These are phyloP conservation scores for Clarias macrocephalus DNA, from an alignment of 2,113 vertebrate genomes.

Conservation along the genomic window DNA sequence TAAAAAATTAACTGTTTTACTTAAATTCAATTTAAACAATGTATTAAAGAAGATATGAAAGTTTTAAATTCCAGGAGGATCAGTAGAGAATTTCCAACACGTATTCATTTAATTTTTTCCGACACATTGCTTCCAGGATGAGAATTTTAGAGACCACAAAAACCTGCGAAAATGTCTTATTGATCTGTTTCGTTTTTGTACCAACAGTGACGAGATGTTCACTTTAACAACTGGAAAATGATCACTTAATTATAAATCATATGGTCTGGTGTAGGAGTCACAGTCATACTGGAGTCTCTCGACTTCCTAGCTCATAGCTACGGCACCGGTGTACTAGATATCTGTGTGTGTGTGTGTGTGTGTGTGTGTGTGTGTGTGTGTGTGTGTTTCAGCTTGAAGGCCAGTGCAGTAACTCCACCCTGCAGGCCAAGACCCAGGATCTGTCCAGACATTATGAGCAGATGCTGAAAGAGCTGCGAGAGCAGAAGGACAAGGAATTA, in stretches of 20 bases:
- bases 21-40: no score
- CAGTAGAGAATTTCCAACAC: no score
- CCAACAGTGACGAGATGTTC: neutral
- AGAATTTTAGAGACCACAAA: no score
- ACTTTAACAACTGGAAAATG: neutral
- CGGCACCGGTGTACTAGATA: neutral
- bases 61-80: no score
- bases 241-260: neutral
- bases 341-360: conserved; percentile 10
- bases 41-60: no score
- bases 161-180: neutral
- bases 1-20: no score
- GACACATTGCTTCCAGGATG: no score
- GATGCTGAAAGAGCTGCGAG: conserved; percentile 78
- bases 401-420: conserved; percentile 65
- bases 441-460: conserved; percentile 85
- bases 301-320: neutral
- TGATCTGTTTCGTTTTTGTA: neutral
- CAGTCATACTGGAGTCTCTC: neutral
- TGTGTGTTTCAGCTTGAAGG: conserved; percentile 66
- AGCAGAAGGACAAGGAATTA: conserved; percentile 89
- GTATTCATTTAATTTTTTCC: no score
- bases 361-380: conserved; percentile 10
- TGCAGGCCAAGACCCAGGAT: conserved; percentile 85
- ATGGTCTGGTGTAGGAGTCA: neutral